Base-by-base conservation (phyloP, 1,140 invertebrate species). In the Brachionus paranguensis region DNA sequence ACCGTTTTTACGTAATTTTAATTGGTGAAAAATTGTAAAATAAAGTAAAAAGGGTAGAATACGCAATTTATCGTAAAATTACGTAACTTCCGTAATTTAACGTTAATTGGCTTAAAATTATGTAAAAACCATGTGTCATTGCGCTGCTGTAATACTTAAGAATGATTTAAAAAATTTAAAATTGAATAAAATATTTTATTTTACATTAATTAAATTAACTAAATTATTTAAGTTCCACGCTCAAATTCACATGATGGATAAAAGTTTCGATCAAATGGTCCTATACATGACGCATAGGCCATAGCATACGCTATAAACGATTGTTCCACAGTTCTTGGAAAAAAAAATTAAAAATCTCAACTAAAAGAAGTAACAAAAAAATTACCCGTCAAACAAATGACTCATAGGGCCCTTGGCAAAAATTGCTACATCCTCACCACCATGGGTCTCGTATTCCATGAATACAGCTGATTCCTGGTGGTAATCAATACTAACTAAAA, bases 371-470 rank as follows among this genome's bases (percentile, higher is more conserved):
- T 17, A 24, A 24, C 24, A 47, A 27, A 10, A 24, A 14, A 6
- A 24, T 14, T 76, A 76, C 72, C 72, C 72, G 10, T 76, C 93
- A 86, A 96, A 94, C 7, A 96, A 88, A 89, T 96, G 94, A 0
- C 94, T 92, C 88, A 92, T 92, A 2, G 94, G 94, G 83, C 95
- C 95, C n/a, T 27, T 85, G 7, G 86, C 86, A 68, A 87, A 88
- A n/a, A 88, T 85, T 3, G 86, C 85, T 12, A 86, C 85, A 81
- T 85, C 85, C 53, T 85, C 85, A 2, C 85, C 85, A 53, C 85
- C 85, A 85, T 85, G 85, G n/a, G 85, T 89, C 76, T 89, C 89
- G 85, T 93, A 93, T 84, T 93, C 91, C 33, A 92, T 90, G 45
- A 92, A 90, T 14, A 96, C 92, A 0, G 90, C 91, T 0, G 93